These are phyloP conservation scores for Brachionus rubens DNA, from an alignment of 1,140 invertebrate species.

Conservation along the genomic window DNA sequence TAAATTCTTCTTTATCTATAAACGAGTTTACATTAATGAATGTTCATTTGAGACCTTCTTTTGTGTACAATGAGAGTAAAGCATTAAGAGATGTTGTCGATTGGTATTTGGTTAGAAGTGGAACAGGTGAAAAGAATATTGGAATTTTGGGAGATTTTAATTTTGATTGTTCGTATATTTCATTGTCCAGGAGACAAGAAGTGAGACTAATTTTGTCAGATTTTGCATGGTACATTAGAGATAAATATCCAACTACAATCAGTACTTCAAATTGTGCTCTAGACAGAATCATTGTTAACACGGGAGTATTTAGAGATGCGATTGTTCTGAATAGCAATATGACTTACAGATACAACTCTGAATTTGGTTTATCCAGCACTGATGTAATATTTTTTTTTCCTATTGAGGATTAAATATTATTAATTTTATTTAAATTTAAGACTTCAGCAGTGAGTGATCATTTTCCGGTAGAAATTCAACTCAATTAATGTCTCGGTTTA, in stretches of 20 bases:
- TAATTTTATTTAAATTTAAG: background rate
- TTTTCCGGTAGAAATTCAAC: background rate
- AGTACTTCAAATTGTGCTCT: slow-evolving; percentile 10
- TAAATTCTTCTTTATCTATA: background rate
- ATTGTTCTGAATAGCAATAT: background rate
- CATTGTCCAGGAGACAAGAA: background rate
- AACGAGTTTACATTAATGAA: slow-evolving; percentile 32
- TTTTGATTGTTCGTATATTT: slow-evolving; percentile 31
- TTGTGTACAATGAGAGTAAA: slow-evolving; percentile 8
- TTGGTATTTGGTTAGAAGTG: background rate
- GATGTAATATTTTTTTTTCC: background rate
- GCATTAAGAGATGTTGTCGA: slow-evolving; percentile 12
- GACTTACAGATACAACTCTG: background rate
- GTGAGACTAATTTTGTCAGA: slow-evolving; percentile 5
- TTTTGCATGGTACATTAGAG: slow-evolving; percentile 15
- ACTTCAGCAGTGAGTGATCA: background rate
- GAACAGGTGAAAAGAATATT: background rate
- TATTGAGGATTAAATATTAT: background rate
- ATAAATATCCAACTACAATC: background rate
- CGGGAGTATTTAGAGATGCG: background rate
- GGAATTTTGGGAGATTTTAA: slow-evolving; percentile 18
- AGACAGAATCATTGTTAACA: background rate
- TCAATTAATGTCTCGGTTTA: too few species aligned
- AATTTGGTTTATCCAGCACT: background rate
- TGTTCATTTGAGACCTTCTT: slow-evolving; percentile 4